Evolutionary conservation across 2,797 vertebrate genomes (phyloP), one percentile per base, ranked within the genome.

Genomic region (Dermochelys coriacea): DNA sequence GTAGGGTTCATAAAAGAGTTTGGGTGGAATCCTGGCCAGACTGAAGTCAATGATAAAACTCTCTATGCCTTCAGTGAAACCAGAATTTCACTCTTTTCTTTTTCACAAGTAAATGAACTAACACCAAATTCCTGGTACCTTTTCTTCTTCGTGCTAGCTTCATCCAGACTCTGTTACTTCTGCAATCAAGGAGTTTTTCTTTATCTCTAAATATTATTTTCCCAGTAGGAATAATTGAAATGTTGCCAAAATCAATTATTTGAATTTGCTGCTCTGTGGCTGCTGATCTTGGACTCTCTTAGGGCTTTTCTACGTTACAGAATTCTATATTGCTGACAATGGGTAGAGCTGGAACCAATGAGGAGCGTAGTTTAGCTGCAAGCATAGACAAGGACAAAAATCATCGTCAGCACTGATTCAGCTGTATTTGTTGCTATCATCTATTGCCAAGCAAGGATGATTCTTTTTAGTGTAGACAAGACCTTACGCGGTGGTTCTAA

Each of bases 191-290:
- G 61, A 84, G 50, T 61, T n/a, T 92, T 96, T 94, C 92, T 88
- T 95, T 84, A 90, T 84, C 84, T 95, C 90, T 89, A 85, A 88
- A 34, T 86, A 80, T 91, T 86, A 6, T 87, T 95, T 95, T 94
- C 96, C 95, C 95, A 93, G 5, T n/a, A 96, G 91, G 82, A 51
- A 0, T 88, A 89, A 94, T 92, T 91, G 93, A 93, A 97, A 95
- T 85, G 81, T 96, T 81, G 61, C 92, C 87, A 92, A 94, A 90
- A 90, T 74, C 82, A 96, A 94, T 92, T 50, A 87, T 95, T 91
- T 84, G 50, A 27, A 74, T 89, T 18, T 5, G 45, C 82, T 94
- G 45, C n/a, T 78, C 84, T 68, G 25, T 94, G 87, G 91, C 88
- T 92, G 93, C 93, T 59, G 89, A 25, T 91, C 84, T 12, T 92